Conservation (phyloP, 1,140 invertebrate genomes). For the Cepaea nemoralis region DNA sequence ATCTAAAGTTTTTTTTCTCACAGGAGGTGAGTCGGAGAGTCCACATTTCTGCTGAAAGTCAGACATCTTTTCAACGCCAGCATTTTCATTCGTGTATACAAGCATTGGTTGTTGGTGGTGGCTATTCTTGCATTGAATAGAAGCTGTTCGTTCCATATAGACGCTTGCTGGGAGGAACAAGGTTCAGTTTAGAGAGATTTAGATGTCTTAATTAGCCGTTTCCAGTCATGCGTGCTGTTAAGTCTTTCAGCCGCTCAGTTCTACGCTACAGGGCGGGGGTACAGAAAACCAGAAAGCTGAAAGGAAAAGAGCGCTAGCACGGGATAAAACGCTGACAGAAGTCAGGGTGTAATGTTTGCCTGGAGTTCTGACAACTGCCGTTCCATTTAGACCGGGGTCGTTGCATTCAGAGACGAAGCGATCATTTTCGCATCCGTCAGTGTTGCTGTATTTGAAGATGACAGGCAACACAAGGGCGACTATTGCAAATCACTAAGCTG, state of each 20-base stretch:
- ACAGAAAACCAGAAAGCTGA: background rate
- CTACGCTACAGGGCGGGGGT: background rate
- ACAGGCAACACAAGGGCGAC: background rate
- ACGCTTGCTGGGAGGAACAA: background rate
- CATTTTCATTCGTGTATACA: no score
- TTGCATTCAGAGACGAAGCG: constrained; percentile 10
- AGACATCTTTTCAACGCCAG: no score
- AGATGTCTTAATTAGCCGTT: constrained; percentile 2
- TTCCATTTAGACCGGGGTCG: background rate
- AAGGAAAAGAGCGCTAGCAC: background rate
- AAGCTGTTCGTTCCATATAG: background rate
- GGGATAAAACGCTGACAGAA: background rate
- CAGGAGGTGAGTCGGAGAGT: no score
- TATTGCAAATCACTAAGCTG: background rate
- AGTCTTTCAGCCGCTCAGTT: background rate
- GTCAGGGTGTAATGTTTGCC: background rate
- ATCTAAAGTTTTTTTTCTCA: no score
- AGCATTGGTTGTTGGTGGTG: constrained; percentile 5
- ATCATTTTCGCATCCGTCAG: constrained; percentile 19
- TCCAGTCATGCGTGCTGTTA: background rate
- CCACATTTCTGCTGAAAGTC: no score
- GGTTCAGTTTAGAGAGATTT: background rate
- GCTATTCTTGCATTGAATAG: background rate
- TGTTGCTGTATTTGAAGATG: constrained; percentile 15
- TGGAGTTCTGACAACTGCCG: background rate